A percentile compares a stretch with the other conserved stretches of the same genome.
Conservation (phyloP, 2,113 vertebrate species). For the Plestiodon gilberti region DNA sequence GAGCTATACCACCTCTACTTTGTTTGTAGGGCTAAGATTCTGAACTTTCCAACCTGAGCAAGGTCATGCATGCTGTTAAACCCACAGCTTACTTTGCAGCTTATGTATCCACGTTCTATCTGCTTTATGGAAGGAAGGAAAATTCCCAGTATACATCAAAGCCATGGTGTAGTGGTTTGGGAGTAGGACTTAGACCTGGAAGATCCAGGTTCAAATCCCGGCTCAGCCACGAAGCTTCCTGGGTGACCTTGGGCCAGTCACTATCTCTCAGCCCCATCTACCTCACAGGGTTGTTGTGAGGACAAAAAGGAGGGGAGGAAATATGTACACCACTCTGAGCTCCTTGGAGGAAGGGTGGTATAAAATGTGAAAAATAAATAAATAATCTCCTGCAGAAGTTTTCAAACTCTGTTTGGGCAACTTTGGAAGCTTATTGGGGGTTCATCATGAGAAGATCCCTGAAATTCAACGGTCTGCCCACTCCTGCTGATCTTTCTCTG, state of each 20-base stretch:
- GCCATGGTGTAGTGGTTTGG: no score
- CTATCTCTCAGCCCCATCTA: no score
- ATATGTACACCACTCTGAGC: no score
- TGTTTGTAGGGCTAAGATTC: background rate
- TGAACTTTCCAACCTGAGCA: background rate
- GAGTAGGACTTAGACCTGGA: no score
- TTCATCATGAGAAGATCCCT: background rate
- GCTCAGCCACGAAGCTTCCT: no score
- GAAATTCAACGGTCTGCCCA: background rate
- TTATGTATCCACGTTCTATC: background rate
- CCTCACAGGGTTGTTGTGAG: no score
- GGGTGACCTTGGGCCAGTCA: no score
- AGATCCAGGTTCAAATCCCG: no score
- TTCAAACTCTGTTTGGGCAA: background rate
- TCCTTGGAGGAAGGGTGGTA: no score
- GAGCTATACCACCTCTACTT: background rate
- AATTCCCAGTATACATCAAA: background rate
- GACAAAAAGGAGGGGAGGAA: no score
- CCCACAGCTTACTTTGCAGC: background rate
- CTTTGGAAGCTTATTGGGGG: background rate
- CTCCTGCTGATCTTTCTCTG: background rate
- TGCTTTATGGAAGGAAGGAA: background rate
- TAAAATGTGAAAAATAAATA: no score
- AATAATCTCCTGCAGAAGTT: background rate
- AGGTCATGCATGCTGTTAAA: background rate